Evolutionary conservation across 2,113 vertebrate genomes (phyloP).

Genomic region (Anas platyrhynchos): DNA sequence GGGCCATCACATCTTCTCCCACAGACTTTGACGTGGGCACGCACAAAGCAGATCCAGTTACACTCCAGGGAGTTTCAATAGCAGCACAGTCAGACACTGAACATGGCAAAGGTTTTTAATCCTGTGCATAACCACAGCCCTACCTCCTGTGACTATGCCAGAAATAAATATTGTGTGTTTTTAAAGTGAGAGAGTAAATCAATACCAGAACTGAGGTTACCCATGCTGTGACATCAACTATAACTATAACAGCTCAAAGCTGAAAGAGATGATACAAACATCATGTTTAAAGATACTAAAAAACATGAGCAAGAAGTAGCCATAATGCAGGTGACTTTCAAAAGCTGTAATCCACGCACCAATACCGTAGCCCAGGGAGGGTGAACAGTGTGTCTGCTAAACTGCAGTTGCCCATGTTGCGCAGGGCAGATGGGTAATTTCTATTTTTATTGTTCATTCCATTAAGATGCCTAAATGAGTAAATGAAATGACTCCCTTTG

Average conservation of each 20-base stretch:
- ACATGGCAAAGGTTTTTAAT: background rate
- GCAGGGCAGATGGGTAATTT: background rate
- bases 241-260: background rate
- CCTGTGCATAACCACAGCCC: background rate
- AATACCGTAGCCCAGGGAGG: background rate
- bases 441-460: background rate
- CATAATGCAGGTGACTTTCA: background rate
- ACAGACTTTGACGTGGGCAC: background rate
- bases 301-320: background rate
- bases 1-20: background rate
- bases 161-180: background rate
- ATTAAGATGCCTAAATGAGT: background rate
- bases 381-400: background rate
- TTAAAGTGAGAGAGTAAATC: background rate
- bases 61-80: background rate
- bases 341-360: background rate
- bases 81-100: rapidly evolving
- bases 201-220: background rate
- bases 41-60: background rate
- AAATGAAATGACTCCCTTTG: background rate
- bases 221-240: rapidly evolving
- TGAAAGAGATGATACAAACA: background rate
- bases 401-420: rapidly evolving
- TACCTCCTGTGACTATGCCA: background rate
- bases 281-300: background rate